phyloP scores from a whole-genome alignment of 2,113 vertebrate species.

The Apteryx mantelli region DNA sequence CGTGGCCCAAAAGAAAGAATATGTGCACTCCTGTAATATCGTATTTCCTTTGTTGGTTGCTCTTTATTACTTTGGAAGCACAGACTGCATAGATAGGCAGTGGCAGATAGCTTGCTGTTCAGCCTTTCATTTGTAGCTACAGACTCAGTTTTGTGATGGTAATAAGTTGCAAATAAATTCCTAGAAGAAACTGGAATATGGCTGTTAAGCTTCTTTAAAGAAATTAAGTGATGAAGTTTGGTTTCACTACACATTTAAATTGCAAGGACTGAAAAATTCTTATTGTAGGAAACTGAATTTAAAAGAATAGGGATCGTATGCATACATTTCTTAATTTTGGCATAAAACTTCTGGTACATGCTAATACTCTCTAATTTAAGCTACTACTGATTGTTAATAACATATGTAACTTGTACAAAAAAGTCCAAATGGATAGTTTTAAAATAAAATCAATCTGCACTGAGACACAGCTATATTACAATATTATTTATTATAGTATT shows the following conservation, averaged over 20 bases:
- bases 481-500: not conserved
- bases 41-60: not conserved
- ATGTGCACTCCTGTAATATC: not conserved
- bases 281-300: not conserved
- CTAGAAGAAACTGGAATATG: not conserved
- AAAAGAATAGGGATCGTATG: not conserved
- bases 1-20: not conserved
- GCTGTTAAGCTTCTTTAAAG: slow-evolving; percentile 32
- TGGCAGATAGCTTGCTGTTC: not conserved
- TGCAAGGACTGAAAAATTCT: not conserved
- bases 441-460: not conserved
- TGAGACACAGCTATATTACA: not conserved
- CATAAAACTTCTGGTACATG: not conserved
- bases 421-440: not conserved
- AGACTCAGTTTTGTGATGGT: slow-evolving; percentile 18
- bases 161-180: slow-evolving; percentile 4
- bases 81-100: slow-evolving; percentile 24
- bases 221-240: not conserved
- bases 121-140: slow-evolving; percentile 19
- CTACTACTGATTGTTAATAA: not conserved
- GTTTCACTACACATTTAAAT: not conserved
- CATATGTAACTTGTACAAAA: not conserved
- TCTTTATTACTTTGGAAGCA: slow-evolving; percentile 6
- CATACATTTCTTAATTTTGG: not conserved
- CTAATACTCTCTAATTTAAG: not conserved